Base-by-base conservation (phyloP, 2,113 vertebrate species). In the Amia ocellicauda region DNA sequence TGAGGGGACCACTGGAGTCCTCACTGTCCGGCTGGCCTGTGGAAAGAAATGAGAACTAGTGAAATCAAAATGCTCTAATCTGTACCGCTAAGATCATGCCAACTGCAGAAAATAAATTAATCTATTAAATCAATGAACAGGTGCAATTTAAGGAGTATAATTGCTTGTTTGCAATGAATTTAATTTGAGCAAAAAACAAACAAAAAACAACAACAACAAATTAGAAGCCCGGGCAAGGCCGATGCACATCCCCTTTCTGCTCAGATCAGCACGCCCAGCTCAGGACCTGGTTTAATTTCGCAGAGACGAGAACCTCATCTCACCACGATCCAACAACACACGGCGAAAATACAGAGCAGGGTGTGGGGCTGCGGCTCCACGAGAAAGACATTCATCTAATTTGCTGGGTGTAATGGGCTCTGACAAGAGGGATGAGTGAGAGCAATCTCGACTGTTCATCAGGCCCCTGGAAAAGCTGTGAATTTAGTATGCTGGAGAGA, bases 401-500 rank as follows among this genome's bases (percentile, higher is more conserved):
- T 60, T 58, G 31, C 57, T 60, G 36, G 40, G 50, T n/a, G 60
- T 60, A 74, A 69, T 64, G 53, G 62, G 59, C 64, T 71, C 63
- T 67, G 69, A 72, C 73, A 62, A 66, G 61, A 67, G 65, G 45
- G 61, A 72, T 63, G 62, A 72, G 31, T 28, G 59, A 53, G 45
- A 66, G 61, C 67, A 62, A 67, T 64, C 59, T 31, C 23, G 45
- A 50, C 59, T 55, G 62, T 63, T 65, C 64, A 72, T 72, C 67
- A 69, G 69, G 60, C 52, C 53, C 49, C 58, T 42, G 43, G 69
- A 71, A 74, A 64, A 64, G 50, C 61, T 58, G 26, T 56, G 66
- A 70, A 63, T 68, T 68, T 70, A 68, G 67, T 69, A 72, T 74
- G 72, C 72, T 31, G 56, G 52, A 66, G 67, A 61, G 67, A 67